Conservation (phyloP, 2,797 vertebrate species). For the Gorsachius magnificus region DNA sequence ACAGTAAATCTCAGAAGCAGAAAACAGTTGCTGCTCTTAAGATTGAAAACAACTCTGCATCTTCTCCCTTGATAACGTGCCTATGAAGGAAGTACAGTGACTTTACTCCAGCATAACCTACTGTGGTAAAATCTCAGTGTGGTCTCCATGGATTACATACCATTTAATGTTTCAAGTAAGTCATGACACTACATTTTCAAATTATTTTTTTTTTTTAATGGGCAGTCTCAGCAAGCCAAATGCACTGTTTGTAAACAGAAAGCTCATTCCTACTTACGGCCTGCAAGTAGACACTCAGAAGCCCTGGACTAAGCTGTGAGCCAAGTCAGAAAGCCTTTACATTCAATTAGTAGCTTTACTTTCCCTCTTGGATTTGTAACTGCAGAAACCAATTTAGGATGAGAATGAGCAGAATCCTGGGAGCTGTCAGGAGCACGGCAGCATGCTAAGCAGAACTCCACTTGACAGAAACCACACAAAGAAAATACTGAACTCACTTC, state of each 20-base stretch:
- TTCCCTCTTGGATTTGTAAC: slow-evolving; percentile 30
- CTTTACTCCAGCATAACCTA: neutral
- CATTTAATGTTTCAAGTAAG: neutral
- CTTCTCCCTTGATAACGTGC: neutral
- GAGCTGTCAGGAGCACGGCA: neutral
- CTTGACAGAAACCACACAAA: slow-evolving; percentile 6
- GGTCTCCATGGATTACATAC: neutral
- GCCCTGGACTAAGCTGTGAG: neutral
- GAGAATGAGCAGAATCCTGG: slow-evolving; percentile 31
- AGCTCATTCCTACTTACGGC: neutral
- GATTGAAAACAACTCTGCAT: neutral
- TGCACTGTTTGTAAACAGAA: slow-evolving; percentile 2
- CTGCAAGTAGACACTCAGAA: neutral
- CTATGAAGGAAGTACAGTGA: neutral
- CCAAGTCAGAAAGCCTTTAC: slow-evolving; percentile 28
- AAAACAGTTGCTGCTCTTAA: neutral
- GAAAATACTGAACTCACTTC: neutral
- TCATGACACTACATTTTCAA: neutral
- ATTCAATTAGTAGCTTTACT: slow-evolving; percentile 38
- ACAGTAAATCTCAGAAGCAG: neutral
- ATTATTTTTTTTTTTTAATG: neutral
- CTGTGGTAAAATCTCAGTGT: neutral
- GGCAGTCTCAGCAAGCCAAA: neutral
- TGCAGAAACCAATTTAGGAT: slow-evolving; percentile 43
- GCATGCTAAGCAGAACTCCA: neutral